A percentile compares a stretch with the other conserved stretches of the same genome.
Conservation (phyloP, 2,113 vertebrate genomes). For the Platycercus adscitus region DNA sequence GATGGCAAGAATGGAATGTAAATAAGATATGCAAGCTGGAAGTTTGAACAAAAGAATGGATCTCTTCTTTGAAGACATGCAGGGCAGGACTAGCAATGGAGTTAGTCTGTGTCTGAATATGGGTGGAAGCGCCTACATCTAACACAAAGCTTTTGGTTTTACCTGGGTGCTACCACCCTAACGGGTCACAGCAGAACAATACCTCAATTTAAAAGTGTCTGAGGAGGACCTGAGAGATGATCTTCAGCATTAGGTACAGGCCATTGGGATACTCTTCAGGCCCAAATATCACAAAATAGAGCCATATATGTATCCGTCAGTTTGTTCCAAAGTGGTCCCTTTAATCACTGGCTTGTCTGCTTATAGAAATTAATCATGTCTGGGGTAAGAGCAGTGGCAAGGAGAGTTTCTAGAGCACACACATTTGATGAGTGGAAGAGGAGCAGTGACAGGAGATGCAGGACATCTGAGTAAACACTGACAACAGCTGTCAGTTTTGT, state of each 20-base stretch:
- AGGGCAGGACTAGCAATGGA: neutral
- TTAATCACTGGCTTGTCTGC: neutral
- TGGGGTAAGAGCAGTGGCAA: neutral
- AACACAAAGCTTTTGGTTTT: neutral
- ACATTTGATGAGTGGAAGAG: neutral
- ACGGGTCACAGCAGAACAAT: neutral
- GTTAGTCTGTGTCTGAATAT: neutral
- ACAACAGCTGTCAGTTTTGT: neutral
- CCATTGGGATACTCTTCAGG: neutral
- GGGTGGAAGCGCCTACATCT: neutral
- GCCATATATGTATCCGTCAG: fast-evolving
- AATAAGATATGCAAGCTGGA: neutral
- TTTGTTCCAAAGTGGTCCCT: neutral
- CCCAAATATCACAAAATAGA: neutral
- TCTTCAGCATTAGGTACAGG: neutral
- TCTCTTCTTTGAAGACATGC: neutral
- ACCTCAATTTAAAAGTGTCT: neutral
- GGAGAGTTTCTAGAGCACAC: neutral
- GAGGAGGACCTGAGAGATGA: neutral
- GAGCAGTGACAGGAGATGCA: neutral
- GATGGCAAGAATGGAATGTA: neutral
- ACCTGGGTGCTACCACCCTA: neutral
- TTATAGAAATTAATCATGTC: neutral
- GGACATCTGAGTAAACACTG: fast-evolving
- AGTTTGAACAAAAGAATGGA: neutral